Percentiles rank a stretch among this genome's conserved stretches.
Evolutionary conservation across 2,797 vertebrate species (phyloP).

Genomic region (Monodelphis domestica): DNA sequence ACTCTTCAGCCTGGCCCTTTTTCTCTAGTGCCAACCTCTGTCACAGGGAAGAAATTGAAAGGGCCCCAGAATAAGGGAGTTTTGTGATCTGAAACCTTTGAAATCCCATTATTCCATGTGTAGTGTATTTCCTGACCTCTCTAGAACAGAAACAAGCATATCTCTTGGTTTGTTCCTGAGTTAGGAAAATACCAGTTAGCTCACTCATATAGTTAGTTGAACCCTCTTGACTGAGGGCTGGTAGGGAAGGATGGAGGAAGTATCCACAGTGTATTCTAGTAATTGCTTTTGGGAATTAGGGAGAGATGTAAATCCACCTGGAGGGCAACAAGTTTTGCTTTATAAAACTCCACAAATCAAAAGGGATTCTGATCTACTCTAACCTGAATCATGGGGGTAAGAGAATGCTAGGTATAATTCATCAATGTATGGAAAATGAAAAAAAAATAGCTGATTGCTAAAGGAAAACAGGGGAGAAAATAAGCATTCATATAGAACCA

Average conservation of each 20-base stretch:
- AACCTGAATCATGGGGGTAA: slow-evolving; percentile 39
- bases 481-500: background rate
- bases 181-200: background rate
- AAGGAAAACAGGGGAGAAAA: background rate
- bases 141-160: background rate
- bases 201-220: background rate
- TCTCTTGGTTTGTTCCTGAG: background rate
- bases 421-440: slow-evolving; percentile 12
- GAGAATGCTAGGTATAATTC: slow-evolving; percentile 11
- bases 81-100: background rate
- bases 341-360: slow-evolving; percentile 17
- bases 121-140: background rate
- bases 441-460: slow-evolving; percentile 43
- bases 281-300: background rate
- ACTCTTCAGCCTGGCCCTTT: too few relatives aligned
- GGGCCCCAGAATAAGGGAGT: background rate
- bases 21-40: too few relatives aligned
- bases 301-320: background rate
- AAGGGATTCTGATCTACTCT: slow-evolving; percentile 54
- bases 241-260: background rate
- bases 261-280: background rate
- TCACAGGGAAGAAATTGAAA: background rate
- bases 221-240: background rate
- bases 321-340: slow-evolving; percentile 19
- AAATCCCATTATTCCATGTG: background rate